These are phyloP conservation scores for Drosophila chauvacae DNA, from an alignment of 1,140 invertebrate species.

Conservation along the genomic window DNA sequence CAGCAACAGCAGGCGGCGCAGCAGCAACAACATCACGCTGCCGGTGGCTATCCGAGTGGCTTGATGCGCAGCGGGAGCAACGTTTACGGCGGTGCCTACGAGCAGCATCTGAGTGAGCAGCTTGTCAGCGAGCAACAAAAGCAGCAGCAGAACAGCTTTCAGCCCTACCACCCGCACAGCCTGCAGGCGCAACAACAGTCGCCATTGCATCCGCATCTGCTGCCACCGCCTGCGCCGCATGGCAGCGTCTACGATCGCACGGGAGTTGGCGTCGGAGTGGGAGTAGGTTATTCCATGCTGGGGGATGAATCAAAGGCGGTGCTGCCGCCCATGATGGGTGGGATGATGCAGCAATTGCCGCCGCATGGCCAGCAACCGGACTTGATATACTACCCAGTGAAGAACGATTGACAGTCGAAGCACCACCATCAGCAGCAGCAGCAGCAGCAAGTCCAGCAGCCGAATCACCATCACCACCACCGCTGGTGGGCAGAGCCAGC, in stretches of 20 bases:
- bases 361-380: slow-evolving; percentile 74
- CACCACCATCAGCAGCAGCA: slow-evolving; percentile 37
- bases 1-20: slow-evolving; percentile 65
- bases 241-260: slow-evolving; percentile 63
- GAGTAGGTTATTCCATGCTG: slow-evolving; percentile 72
- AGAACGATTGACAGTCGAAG: slow-evolving; percentile 84
- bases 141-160: slow-evolving; percentile 81
- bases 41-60: slow-evolving; percentile 52
- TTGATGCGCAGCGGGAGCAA: slow-evolving; percentile 64
- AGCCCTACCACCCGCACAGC: slow-evolving; percentile 75
- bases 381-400: slow-evolving; percentile 82
- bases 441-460: slow-evolving; percentile 35
- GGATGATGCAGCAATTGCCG: slow-evolving; percentile 82
- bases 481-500: slow-evolving; percentile 75
- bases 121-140: slow-evolving; percentile 79
- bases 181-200: slow-evolving; percentile 52
- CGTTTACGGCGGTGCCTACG: slow-evolving; percentile 72
- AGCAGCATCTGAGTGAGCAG: slow-evolving; percentile 67
- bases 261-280: slow-evolving; percentile 59
- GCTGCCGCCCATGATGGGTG: slow-evolving; percentile 74
- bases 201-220: slow-evolving; percentile 62
- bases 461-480: slow-evolving; percentile 67
- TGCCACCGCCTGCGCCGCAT: slow-evolving; percentile 72
- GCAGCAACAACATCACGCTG: slow-evolving; percentile 68
- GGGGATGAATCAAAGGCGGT: slow-evolving; percentile 74